Evolutionary conservation across 2,797 vertebrate species (phyloP), one percentile per base, ranked within the genome.

Genomic region (Leptatherina wallacei): DNA sequence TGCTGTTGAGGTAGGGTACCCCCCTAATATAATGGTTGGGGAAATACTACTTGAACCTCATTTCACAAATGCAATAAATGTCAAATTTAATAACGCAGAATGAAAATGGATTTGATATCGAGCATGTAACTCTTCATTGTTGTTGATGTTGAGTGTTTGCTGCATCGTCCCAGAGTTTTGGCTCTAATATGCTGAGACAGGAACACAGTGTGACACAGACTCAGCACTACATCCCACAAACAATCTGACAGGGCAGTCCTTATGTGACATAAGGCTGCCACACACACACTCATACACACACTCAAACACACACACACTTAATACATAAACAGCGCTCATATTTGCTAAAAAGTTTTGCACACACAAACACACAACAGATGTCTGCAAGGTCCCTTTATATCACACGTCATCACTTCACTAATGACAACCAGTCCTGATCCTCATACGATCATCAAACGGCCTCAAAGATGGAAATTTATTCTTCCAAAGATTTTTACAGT

Each of bases 141-240:
- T 51, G 67, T 69, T 74, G 61, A 82, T 81, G 66, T 79, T 29
- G 18, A 30, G 55, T 0, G 24, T 71, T 70, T 63, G 68, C 65
- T 74, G 78, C 81, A 77, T 81, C 65, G 65, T 86, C 80, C 77
- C 61, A 79, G 65, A 65, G 69, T 73, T 47, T 64, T 36, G 59
- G 67, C 38, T 65, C 59, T 83, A 77, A 88, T 85, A 61, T 75
- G 72, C 58, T 33, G 69, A 87, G 86, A 88, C 61, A 4, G 82
- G 80, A 81, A 85, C 83, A 77, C 78, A 63, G 71, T 42, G 80
- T 85, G 76, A 87, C 83, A 83, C 64, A 49, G 68, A 68, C 69
- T 83, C 72, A 4, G 70, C 77, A 65, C 67, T 32, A 27, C 65
- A 2, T 61, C 75, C 75, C 6, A 47, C 82, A 74, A 70, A 30